phyloP scores from a whole-genome alignment of 2,888 invertebrate species.

The Diarsia brunnea region DNA sequence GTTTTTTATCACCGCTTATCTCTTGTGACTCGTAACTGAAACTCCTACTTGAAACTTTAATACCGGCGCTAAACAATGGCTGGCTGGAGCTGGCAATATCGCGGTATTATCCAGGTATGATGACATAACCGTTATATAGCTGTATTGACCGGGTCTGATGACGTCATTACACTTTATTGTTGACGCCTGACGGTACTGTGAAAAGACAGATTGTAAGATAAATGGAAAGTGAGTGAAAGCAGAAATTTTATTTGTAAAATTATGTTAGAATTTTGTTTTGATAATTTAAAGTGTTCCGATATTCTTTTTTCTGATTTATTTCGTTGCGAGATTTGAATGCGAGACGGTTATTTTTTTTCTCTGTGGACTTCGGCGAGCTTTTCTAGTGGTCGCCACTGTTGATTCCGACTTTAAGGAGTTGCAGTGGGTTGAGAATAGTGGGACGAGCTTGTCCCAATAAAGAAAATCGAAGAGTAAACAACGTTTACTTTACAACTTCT shows the following conservation, averaged over 20 bases:
- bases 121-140: slow-evolving; percentile 24
- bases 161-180: slow-evolving; percentile 31
- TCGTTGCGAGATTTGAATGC: too few species aligned
- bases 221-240: not conserved
- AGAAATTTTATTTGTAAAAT: too few species aligned
- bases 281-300: too few species aligned
- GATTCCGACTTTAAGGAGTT: too few species aligned
- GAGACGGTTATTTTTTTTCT: too few species aligned
- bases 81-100: slow-evolving; percentile 26
- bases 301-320: too few species aligned
- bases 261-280: too few species aligned
- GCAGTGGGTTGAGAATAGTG: too few species aligned
- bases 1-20: not conserved
- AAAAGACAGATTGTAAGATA: not conserved
- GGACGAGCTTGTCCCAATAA: too few species aligned
- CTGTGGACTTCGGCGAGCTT: too few species aligned
- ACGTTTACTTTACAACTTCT: not conserved
- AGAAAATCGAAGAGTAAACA: too few species aligned
- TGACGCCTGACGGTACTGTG: not conserved
- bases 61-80: slow-evolving; percentile 43
- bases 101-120: slow-evolving; percentile 21
- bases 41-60: slow-evolving; percentile 38
- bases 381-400: too few species aligned
- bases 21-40: slow-evolving; percentile 1
- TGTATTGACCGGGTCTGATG: slow-evolving; percentile 13